A percentile compares a stretch with the other conserved stretches of the same genome.
phyloP scores from a whole-genome alignment of 2,113 vertebrate genomes.

The Pollachius pollachius region DNA sequence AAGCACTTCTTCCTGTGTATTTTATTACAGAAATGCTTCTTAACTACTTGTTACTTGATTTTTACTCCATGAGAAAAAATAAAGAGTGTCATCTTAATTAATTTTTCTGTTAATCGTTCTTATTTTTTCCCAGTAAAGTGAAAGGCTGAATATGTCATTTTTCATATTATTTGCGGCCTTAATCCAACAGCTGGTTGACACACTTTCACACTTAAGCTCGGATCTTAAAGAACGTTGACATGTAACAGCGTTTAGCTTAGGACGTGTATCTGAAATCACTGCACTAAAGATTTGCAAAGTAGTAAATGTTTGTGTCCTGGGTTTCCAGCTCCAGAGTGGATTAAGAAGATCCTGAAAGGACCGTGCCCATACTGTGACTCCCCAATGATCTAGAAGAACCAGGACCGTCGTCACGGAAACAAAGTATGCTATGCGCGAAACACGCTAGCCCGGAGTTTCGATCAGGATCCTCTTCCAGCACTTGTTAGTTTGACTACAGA shows the following conservation, averaged over 20 bases:
- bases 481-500: not conserved
- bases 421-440: constrained; percentile 13
- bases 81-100: too few relatives aligned
- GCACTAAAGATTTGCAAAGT: too few relatives aligned
- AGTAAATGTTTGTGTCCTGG: not conserved
- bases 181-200: too few relatives aligned
- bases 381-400: constrained; percentile 80
- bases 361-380: constrained; percentile 93
- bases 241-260: too few relatives aligned
- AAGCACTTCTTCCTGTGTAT: constrained; percentile 47
- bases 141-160: too few relatives aligned
- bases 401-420: constrained; percentile 16
- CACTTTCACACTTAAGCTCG: too few relatives aligned
- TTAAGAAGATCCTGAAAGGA: constrained; percentile 87
- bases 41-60: not conserved
- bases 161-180: too few relatives aligned
- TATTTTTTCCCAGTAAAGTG: not conserved
- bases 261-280: too few relatives aligned
- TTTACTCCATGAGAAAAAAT: too few relatives aligned
- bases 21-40: constrained; percentile 14
- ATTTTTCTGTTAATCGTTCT: not conserved
- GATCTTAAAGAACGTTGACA: too few relatives aligned
- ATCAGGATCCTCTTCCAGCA: constrained; percentile 26
- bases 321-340: constrained; percentile 90
- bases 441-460: constrained; percentile 7